Evolutionary conservation across 2,888 invertebrate species (phyloP), one percentile per base, ranked within the genome.

Genomic region (Orthonychiurus folsomi): DNA sequence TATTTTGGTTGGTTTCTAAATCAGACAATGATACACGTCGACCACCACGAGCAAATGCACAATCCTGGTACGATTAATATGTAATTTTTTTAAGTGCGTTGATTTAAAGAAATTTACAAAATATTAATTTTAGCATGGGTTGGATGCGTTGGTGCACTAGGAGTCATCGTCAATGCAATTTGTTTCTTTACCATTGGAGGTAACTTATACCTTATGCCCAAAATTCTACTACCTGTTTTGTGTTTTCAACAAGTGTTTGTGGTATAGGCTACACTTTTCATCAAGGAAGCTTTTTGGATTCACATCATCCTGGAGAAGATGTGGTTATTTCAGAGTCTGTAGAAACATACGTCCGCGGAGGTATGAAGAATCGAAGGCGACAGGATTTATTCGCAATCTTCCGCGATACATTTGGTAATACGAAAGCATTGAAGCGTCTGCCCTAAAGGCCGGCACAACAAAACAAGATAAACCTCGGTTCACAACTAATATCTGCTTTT

Each of bases 161-260:
- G 91, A 0, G 79, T 92, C 15, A 75, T 88, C 1, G 76, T 92
- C 9, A 88, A 93, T 75, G 85, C 84, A 0, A 78, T 91, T 55
- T 88, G 88, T 69, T 91, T 88, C 75, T 79, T 88, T 72, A 78
- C 91, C 1, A 87, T 93, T 59, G 91, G 90, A 64, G 92, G 86
- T 82, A 73, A 78, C n/a, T 78, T 74, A 24, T 24, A 20, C 57
- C 52, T 25, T 21, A 23, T 21, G 63, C 3, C 50, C 52, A n/a
- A 23, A 20, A 18, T 26, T 27, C 20, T 15, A 60, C 2, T 60
- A 20, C n/a, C 25, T 1, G 18, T 18, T 21, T 18, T 20, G 23
- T 2, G 25, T 20, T 62, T 60, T 15, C 18, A 23, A n/a, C 24
- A 48, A 2, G n/a, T n/a, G n/a, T n/a, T n/a, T n/a, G n/a, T 62